Base-by-base conservation (phyloP, 2,113 vertebrate species). In the Amphilophus citrinellus region DNA sequence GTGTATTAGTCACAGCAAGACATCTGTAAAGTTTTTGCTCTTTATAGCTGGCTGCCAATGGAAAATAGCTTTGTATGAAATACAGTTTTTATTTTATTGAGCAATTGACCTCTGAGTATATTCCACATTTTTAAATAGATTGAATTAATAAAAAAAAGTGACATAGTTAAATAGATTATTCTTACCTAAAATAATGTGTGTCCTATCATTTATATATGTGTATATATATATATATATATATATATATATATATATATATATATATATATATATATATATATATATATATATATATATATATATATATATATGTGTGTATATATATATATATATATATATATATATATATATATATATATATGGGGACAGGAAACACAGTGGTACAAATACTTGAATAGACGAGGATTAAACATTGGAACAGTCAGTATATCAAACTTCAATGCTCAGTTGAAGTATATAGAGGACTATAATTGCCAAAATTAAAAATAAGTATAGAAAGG, bases 361-460 rank as follows among this genome's bases (percentile, higher is more conserved):
- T 56, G 0, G 56, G 7, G 30, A 76, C 18, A 37, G 9, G 0
- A 56, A 75, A 35, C 7, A 0, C 10, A 35, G 68, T 35, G 5
- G 20, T 53, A 35, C 68, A 71, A 71, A 71, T 57, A 22, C 11
- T 7, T 53, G 66, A 73, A 73, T 50, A 53, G 50, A 73, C 2
- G 13, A 53, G 27, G 44, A 53, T 17, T 73, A 53, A 53, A 53
- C 18, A 0, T 24, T 73, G 27, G 24, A 44, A 15, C 6, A 14
- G 1, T 53, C 24, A 53, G 1, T 56, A 73, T 2, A 1, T 15
- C 24, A 32, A 32, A 56, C 68, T 53, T 53, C 53, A 27, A 56
- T 0, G 47, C 13, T 32, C 20, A 35, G 47, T n/a, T 56, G 47
- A 4, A 8, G 42, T 0, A 0, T 53, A 13, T 32, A 15, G 9